Base-by-base conservation (phyloP, 2,113 vertebrate genomes). In the Passer montanus region DNA sequence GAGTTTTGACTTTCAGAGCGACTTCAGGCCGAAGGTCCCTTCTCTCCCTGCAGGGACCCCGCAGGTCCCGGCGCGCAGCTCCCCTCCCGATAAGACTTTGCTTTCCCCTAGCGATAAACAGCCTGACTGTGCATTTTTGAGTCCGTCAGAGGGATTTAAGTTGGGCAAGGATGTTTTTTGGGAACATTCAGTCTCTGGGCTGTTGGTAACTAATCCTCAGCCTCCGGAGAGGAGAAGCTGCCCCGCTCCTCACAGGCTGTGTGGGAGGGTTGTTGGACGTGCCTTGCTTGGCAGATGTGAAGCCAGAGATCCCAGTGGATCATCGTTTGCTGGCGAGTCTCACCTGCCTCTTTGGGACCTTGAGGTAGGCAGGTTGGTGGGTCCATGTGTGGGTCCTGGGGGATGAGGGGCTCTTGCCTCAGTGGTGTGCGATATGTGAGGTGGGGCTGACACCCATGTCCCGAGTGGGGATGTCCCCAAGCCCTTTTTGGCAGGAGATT, bases 141-240 rank as follows among this genome's bases (percentile, higher is more conserved):
- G 72, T 53, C 2, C 9, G 33, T 78, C 1, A 1, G 44, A 77
- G 50, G 14, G 59, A 9, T 35, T 87, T 90, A 46, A 60, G 63
- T 80, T 53, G 49, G 76, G 79, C 76, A 92, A 90, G 68, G 49
- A 19, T 46, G 37, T 79, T 74, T 76, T 92, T 68, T 37, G 60
- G 72, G 93, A 96, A 94, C 90, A 84, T 86, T 84, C 52, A 90
- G 88, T 94, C 85, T 96, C 84, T 4, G 17, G 41, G 26, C 82
- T 89, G 77, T 44, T 2, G 1, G 83, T 86, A 94, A 78, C 52
- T 89, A 75, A 94, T 87, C 76, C 56, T 39, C 2, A 0, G 39
- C 15, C 2, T 19, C 31, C 6, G 1, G 47, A 4, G 2, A 46
- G 90, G 74, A 77, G 50, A 31, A 82, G 70, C 75, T 50, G 73